These are phyloP conservation scores for Drosophila ezoana DNA, from an alignment of 2,888 invertebrate genomes.

Conservation along the genomic window DNA sequence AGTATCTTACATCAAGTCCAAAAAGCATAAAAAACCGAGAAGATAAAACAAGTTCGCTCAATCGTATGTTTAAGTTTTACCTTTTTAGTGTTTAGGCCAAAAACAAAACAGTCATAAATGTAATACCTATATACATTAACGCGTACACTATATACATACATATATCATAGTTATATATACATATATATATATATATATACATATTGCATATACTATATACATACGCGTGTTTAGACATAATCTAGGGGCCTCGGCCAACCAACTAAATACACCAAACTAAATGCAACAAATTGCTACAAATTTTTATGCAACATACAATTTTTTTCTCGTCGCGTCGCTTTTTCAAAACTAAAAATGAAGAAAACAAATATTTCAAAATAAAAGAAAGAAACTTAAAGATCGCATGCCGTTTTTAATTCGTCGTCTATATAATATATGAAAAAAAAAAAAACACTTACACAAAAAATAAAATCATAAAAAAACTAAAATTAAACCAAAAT, in stretches of 20 bases:
- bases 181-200: conserved; percentile 33
- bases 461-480: conserved; percentile 16
- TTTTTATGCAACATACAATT: conserved; percentile 64
- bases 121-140: conserved; percentile 44
- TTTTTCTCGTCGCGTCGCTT: conserved; percentile 62
- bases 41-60: conserved; percentile 56
- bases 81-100: conserved; percentile 47
- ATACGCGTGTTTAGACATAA: conserved; percentile 47
- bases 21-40: conserved; percentile 15
- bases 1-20: conserved; percentile 54
- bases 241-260: conserved; percentile 67
- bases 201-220: conserved; percentile 22
- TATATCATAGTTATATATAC: conserved; percentile 47
- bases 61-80: conserved; percentile 67
- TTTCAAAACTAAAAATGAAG: conserved; percentile 33
- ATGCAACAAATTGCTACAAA: conserved; percentile 77
- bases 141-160: conserved; percentile 41
- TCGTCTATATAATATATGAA: conserved; percentile 54
- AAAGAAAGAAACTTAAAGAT: conserved; percentile 41
- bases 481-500: conserved; percentile 51
- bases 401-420: conserved; percentile 64
- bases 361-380: conserved; percentile 3
- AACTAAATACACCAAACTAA: conserved; percentile 78
- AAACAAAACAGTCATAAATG: conserved; percentile 50
- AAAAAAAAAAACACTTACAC: conserved; percentile 11